These are phyloP conservation scores for Lutraria rhynchaena DNA, from an alignment of 1,140 invertebrate genomes.

Conservation along the genomic window DNA sequence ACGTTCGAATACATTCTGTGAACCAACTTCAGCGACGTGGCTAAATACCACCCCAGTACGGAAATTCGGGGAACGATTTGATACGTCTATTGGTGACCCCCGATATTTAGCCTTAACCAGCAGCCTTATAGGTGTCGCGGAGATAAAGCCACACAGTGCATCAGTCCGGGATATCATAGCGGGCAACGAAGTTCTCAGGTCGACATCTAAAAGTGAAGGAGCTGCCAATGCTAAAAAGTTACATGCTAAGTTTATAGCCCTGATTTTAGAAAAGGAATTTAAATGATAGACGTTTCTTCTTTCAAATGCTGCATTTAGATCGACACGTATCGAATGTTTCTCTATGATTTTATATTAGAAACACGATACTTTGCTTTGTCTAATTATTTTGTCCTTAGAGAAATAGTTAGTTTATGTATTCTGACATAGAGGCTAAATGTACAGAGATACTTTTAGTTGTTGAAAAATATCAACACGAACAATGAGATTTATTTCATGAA, in stretches of 20 bases:
- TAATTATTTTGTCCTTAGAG: no score
- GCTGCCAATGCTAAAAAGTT: conserved; percentile 19
- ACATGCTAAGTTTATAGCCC: conserved; percentile 47
- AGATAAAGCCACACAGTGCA: background rate
- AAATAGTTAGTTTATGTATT: no score
- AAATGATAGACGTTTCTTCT: no score
- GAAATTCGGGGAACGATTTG: conserved; percentile 19
- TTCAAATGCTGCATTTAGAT: no score
- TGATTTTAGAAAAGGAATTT: conserved; percentile 39
- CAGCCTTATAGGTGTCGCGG: background rate
- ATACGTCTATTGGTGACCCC: conserved; percentile 26
- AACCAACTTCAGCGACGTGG: background rate
- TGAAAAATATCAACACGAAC: no score
- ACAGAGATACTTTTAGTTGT: no score
- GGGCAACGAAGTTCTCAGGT: conserved; percentile 13
- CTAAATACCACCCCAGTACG: background rate
- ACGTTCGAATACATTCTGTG: background rate
- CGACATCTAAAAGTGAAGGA: conserved; percentile 31
- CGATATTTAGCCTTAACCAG: conserved; percentile 36
- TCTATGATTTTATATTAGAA: no score
- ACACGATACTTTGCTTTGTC: no score
- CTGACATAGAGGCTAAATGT: no score
- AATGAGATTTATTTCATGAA: no score
- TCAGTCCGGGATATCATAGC: conserved; percentile 38
- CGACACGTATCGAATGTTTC: no score